These are phyloP conservation scores for Pocillopora damicornis DNA, from an alignment of 64 coral and sea anemone genomes.

Conservation along the genomic window DNA sequence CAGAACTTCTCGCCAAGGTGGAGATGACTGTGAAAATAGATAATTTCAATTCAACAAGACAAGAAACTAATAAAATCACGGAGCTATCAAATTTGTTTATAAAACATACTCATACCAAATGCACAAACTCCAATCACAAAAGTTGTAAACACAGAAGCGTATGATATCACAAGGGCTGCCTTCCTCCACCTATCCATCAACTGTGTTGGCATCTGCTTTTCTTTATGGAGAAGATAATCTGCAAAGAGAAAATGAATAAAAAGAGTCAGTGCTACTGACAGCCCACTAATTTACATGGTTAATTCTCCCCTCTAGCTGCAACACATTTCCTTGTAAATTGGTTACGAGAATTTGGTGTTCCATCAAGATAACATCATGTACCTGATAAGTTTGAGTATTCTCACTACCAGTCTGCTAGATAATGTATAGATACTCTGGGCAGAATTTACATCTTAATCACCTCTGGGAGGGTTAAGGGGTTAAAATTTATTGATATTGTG, in stretches of 20 bases:
- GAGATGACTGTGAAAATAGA: slow-evolving; percentile 58
- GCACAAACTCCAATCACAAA: slow-evolving; percentile 69
- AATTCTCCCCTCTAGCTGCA: too few species aligned
- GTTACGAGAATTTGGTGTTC: too few species aligned
- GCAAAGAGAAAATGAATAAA: not conserved
- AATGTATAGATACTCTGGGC: too few species aligned
- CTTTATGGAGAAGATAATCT: slow-evolving; percentile 82
- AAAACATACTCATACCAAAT: slow-evolving; percentile 51
- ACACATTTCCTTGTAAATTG: too few species aligned
- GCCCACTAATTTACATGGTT: not conserved
- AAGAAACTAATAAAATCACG: not conserved
- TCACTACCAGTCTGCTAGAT: too few species aligned
- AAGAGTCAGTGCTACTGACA: not conserved
- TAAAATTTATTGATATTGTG: too few species aligned
- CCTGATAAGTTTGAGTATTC: too few species aligned
- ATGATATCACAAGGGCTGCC: slow-evolving; percentile 68
- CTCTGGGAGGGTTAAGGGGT: too few species aligned
- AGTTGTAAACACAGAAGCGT: slow-evolving; percentile 64
- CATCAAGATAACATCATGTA: too few species aligned
- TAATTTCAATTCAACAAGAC: not conserved
- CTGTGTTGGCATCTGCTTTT: slow-evolving; percentile 66
- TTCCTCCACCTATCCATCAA: slow-evolving; percentile 72
- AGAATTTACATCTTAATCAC: too few species aligned
- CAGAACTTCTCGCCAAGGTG: slow-evolving; percentile 72
- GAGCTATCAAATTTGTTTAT: not conserved